Base-by-base conservation (phyloP, 2,113 vertebrate species). In the Pterocles orientalis region DNA sequence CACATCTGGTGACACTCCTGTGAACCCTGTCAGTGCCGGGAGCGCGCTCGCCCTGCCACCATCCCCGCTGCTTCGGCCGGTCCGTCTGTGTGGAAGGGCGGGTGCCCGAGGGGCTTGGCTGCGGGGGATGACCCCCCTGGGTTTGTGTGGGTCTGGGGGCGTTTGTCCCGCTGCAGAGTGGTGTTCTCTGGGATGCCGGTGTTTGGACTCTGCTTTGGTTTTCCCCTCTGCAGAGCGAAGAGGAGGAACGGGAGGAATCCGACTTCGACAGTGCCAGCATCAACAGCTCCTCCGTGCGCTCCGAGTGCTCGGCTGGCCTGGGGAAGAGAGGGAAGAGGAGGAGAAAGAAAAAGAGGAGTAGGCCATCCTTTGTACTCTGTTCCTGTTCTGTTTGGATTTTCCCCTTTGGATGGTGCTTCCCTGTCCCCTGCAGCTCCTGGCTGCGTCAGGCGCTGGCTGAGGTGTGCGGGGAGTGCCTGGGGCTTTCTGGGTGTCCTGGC, bases 201-300 rank as follows among this genome's bases (percentile, higher is more conserved):
- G 2, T n/a, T 58, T n/a, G 41, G 58, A 82, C 92, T 94, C n/a
- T 65, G 28, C 72, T 89, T 86, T 92, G 47, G 7, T 82, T 96
- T 90, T 82, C 53, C 62, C 78, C 28, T 79, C 75, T 47, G 65
- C 98, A 99, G 99, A 99, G 99, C 0, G 99, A 99, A 97, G 99
- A 99, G 71, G 99, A 99, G 48, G 99, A 99, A 65, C 97, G 98
- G 69, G 99, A 99, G 75, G 99, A 99, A 95, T 99, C 99, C 0
- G 99, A 99, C 97, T 98, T 99, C 5, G 99, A 99, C 98, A 99
- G 98, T 1, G 98, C 99, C 98, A 99, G 99, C 98, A 98, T 99
- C 97, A 99, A 99, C 98, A 99, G 99, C 97, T 98, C 98, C 96
- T 99, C 99, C 1, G 88, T 99, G 97, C 98, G 98, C 91, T 99